A percentile compares a stretch with the other conserved stretches of the same genome.
Conservation (phyloP, 2,888 invertebrate species). For the Megaustenia siamemsis region DNA sequence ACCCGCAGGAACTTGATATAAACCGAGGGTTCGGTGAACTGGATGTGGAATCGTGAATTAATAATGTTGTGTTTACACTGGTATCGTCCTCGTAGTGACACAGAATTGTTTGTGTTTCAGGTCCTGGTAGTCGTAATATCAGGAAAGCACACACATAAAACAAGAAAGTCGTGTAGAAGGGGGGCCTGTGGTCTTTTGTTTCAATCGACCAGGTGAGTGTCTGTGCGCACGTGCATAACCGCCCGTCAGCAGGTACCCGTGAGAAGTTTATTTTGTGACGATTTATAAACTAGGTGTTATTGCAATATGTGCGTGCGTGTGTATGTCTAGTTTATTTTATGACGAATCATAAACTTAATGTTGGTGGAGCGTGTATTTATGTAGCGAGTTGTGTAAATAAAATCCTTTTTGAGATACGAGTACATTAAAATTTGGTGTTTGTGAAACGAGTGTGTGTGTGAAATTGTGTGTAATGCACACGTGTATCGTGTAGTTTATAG, state of each 20-base stretch:
- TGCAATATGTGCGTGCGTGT: too few relatives aligned
- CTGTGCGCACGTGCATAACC: slow-evolving; percentile 31
- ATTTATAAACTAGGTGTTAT: too few relatives aligned
- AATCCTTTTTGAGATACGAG: too few relatives aligned
- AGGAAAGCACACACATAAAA: slow-evolving; percentile 2
- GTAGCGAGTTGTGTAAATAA: too few relatives aligned
- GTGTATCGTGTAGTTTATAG: too few relatives aligned
- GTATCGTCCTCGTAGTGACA: neutral
- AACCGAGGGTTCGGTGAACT: neutral
- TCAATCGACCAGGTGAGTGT: slow-evolving; percentile 40
- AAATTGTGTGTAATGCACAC: too few relatives aligned
- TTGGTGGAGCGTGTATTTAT: too few relatives aligned
- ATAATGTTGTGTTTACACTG: slow-evolving; percentile 47
- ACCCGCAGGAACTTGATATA: slow-evolving; percentile 25
- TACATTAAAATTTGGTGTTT: too few relatives aligned
- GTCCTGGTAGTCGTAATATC: slow-evolving; percentile 19
- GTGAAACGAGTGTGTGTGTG: too few relatives aligned
- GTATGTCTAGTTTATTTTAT: too few relatives aligned
- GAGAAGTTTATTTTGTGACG: slow-evolving; percentile 23
- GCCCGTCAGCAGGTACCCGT: slow-evolving; percentile 19
- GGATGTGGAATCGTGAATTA: slow-evolving; percentile 44
- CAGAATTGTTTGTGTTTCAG: slow-evolving; percentile 18
- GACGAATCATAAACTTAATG: too few relatives aligned
- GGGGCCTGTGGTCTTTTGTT: slow-evolving; percentile 37
- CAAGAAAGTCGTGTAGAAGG: slow-evolving; percentile 24